These are phyloP conservation scores for Pemphredon lugubris DNA, from an alignment of 2,888 invertebrate species.

Conservation along the genomic window DNA sequence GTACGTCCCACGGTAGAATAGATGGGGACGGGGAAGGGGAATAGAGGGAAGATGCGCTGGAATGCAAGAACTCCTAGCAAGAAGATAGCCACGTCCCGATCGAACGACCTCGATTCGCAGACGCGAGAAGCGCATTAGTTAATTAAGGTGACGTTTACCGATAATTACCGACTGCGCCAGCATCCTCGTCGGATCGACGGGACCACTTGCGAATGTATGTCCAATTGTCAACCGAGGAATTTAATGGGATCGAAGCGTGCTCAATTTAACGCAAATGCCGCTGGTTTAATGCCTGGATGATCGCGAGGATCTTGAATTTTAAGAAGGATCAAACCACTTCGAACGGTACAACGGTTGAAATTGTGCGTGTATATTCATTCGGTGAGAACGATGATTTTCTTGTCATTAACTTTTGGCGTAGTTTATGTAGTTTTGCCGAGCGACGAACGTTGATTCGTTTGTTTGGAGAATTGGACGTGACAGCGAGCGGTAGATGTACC, in stretches of 20 bases:
- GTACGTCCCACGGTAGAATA: constrained; percentile 3
- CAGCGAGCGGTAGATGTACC: too few species aligned
- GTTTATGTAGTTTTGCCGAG: too few species aligned
- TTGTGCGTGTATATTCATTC: constrained; percentile 11
- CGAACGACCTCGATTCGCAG: constrained; percentile 56
- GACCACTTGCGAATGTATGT: neutral
- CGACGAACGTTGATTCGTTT: too few species aligned
- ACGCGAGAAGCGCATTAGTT: constrained; percentile 73
- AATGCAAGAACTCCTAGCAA: constrained; percentile 1
- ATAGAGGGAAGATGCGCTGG: neutral
- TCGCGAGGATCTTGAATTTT: constrained; percentile 43
- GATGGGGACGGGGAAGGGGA: neutral
- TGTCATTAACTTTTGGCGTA: too few species aligned
- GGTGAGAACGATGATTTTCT: too few species aligned
- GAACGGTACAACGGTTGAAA: constrained; percentile 19
- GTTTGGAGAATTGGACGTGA: too few species aligned
- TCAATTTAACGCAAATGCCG: constrained; percentile 18
- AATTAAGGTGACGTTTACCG: constrained; percentile 64
- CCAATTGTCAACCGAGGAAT: constrained; percentile 31
- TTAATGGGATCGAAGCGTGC: constrained; percentile 17
- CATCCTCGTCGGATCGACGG: constrained; percentile 25
- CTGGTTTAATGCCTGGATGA: constrained; percentile 41
- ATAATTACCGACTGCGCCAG: constrained; percentile 42
- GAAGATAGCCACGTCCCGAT: constrained; percentile 22
- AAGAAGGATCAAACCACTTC: constrained; percentile 33